A percentile compares a stretch with the other conserved stretches of the same genome.
Evolutionary conservation across 1,140 invertebrate genomes (phyloP).

Genomic region (Glomeris maerens): DNA sequence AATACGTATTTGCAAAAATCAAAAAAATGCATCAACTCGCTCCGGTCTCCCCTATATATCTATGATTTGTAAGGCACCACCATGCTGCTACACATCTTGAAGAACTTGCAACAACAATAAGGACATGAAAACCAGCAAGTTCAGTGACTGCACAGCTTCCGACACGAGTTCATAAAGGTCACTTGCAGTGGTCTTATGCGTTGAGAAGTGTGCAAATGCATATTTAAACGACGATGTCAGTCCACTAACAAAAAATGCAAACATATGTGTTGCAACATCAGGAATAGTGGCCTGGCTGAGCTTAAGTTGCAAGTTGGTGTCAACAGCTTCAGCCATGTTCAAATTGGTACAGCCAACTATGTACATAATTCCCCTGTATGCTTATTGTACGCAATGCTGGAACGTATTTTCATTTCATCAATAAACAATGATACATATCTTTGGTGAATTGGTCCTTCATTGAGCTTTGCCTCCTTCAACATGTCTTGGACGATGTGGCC

Average conservation of each 20-base stretch:
- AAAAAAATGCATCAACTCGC: too few species aligned
- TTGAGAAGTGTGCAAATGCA: slow-evolving; percentile 4
- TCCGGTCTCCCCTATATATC: too few species aligned
- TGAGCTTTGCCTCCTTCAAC: background rate
- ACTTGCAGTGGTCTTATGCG: background rate
- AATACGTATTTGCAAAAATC: too few species aligned
- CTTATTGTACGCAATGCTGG: background rate
- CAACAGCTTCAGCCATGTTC: background rate
- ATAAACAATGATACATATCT: background rate
- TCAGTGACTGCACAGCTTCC: background rate
- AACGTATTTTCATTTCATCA: background rate
- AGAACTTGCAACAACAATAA: background rate
- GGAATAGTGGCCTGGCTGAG: background rate
- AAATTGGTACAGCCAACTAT: background rate
- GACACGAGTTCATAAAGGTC: background rate
- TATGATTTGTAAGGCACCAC: too few species aligned
- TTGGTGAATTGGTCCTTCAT: background rate
- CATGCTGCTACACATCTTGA: too few species aligned
- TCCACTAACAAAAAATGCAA: background rate
- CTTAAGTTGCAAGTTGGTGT: background rate
- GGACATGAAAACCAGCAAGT: background rate
- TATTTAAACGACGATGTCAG: background rate
- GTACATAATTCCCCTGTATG: background rate
- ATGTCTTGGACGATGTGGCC: background rate
- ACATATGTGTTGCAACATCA: slow-evolving; percentile 3